Percentiles rank a stretch among this genome's conserved stretches.
phyloP scores from a whole-genome alignment of 2,888 invertebrate genomes.

The Lottia scabra region DNA sequence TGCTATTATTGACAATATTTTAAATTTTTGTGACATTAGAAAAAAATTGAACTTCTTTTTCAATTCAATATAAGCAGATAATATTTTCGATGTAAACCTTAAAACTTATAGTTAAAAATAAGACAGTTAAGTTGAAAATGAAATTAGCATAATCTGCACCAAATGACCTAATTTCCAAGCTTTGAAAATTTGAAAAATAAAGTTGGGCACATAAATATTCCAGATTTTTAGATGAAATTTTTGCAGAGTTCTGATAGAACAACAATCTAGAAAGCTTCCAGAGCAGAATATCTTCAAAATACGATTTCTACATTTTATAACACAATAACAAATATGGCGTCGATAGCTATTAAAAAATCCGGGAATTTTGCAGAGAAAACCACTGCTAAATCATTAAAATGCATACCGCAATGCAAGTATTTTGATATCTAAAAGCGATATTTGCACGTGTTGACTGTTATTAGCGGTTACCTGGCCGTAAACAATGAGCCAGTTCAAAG shows the following conservation, averaged over 20 bases:
- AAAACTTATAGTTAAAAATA: too few relatives aligned
- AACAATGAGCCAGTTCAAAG: background rate
- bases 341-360: constrained; percentile 1
- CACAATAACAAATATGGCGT: constrained; percentile 7
- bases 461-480: background rate
- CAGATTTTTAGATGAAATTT: background rate
- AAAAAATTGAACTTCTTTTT: too few relatives aligned
- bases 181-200: background rate
- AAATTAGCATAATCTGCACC: too few relatives aligned
- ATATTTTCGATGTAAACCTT: too few relatives aligned
- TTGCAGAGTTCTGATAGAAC: background rate
- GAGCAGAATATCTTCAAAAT: background rate
- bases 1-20: too few relatives aligned
- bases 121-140: too few relatives aligned
- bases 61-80: too few relatives aligned
- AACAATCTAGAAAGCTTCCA: background rate
- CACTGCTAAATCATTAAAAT: too few relatives aligned
- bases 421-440: too few relatives aligned
- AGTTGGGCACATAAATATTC: background rate
- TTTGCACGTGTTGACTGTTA: background rate
- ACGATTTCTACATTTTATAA: background rate
- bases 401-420: too few relatives aligned
- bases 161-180: too few relatives aligned
- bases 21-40: too few relatives aligned
- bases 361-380: background rate